A percentile compares a stretch with the other conserved stretches of the same genome.
Evolutionary conservation across 2,888 invertebrate species (phyloP).

Genomic region (Criorhina ranunculi): DNA sequence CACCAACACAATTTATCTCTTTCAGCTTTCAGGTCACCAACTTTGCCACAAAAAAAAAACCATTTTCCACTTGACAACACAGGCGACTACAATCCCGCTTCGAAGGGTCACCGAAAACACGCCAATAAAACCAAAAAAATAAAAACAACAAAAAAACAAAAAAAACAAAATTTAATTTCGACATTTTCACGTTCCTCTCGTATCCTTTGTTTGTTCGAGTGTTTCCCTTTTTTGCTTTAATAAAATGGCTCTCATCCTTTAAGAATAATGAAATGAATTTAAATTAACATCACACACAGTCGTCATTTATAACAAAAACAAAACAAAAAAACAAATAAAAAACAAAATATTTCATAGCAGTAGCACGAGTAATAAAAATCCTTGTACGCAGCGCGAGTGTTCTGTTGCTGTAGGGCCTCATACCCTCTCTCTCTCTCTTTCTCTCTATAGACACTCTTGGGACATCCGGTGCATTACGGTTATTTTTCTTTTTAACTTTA

Average conservation of each 20-base stretch:
- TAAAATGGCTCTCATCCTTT: background rate
- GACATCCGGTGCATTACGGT: constrained; percentile 59
- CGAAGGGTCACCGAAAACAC: no score
- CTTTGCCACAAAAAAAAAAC: background rate
- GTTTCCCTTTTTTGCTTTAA: background rate
- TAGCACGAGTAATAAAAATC: constrained; percentile 21
- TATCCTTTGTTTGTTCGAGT: constrained; percentile 8
- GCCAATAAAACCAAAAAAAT: background rate
- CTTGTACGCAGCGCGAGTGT: constrained; percentile 1
- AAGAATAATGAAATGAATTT: constrained; percentile 41
- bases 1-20: background rate
- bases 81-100: background rate
- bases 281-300: constrained; percentile 50
- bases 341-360: background rate
- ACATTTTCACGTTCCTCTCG: constrained; percentile 3
- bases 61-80: constrained; percentile 6
- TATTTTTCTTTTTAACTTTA: constrained; percentile 49
- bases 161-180: background rate
- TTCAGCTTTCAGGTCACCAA: background rate
- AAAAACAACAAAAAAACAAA: background rate
- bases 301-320: background rate
- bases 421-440: no score
- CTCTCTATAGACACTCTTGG: constrained; percentile 17
- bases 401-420: constrained; percentile 8
- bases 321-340: constrained; percentile 8